Percentiles rank a stretch among this genome's conserved stretches.
Evolutionary conservation across 2,888 invertebrate genomes (phyloP).

Genomic region (Epistrophella euchroma): DNA sequence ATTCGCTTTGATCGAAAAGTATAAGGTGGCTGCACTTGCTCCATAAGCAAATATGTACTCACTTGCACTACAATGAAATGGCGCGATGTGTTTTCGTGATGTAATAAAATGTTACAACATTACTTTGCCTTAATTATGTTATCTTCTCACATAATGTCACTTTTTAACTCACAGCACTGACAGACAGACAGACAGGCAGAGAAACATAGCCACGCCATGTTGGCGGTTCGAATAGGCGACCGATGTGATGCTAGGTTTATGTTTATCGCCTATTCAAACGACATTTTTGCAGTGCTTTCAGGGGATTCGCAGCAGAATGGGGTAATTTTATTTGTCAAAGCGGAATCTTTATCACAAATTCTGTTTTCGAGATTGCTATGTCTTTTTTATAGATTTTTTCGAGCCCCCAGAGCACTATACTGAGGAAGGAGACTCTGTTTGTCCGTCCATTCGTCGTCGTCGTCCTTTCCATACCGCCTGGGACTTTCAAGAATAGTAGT

Average conservation of each 20-base stretch:
- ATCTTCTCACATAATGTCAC: conserved; percentile 75
- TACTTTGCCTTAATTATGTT: conserved; percentile 72
- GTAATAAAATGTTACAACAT: conserved; percentile 68
- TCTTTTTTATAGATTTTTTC: conserved; percentile 53
- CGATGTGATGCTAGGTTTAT: conserved; percentile 37
- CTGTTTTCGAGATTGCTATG: conserved; percentile 61
- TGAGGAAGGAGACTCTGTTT: background rate
- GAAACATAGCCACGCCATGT: conserved; percentile 58
- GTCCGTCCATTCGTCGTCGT: background rate
- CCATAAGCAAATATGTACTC: background rate
- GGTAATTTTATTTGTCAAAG: conserved; percentile 75
- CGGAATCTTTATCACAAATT: conserved; percentile 75
- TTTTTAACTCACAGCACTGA: conserved; percentile 53
- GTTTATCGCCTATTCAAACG: conserved; percentile 73
- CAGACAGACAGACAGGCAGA: conserved; percentile 54
- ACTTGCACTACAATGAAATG: background rate
- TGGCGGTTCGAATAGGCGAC: background rate
- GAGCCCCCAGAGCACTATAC: background rate
- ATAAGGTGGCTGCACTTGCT: background rate
- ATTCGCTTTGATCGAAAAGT: conserved; percentile 15
- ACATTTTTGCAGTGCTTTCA: conserved; percentile 55
- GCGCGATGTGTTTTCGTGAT: conserved; percentile 25
- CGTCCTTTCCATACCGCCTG: background rate
- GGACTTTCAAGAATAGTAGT: background rate
- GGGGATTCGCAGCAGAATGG: conserved; percentile 57